These are phyloP conservation scores for Agrochola litura DNA, from an alignment of 2,888 invertebrate species.

Conservation along the genomic window DNA sequence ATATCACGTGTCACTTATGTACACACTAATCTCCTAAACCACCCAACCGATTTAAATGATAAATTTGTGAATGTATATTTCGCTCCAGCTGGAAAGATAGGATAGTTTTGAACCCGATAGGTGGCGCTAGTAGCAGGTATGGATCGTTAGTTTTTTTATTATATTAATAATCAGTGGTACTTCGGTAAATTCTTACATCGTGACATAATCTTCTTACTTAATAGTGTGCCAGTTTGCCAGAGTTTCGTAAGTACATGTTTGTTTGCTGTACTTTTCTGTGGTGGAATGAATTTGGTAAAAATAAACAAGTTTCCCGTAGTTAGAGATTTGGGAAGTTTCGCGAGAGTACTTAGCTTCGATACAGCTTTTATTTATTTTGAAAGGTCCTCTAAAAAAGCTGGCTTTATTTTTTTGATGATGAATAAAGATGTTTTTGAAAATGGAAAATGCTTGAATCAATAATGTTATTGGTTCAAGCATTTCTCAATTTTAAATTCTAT, in stretches of 20 bases:
- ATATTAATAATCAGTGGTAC: neutral
- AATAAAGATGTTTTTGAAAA: neutral
- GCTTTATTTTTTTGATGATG: neutral
- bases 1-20: too few species aligned
- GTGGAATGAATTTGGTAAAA: slow-evolving; percentile 43
- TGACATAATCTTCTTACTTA: slow-evolving; percentile 34
- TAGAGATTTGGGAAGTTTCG: slow-evolving; percentile 24
- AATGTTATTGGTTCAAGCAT: too few species aligned
- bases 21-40: too few species aligned
- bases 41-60: too few species aligned
- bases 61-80: too few species aligned
- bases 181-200: slow-evolving; percentile 1
- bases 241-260: slow-evolving; percentile 43
- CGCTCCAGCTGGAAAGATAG: too few species aligned
- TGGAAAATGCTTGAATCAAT: neutral
- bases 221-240: slow-evolving; percentile 32
- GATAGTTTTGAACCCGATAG: too few species aligned
- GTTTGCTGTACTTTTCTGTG: slow-evolving; percentile 30
- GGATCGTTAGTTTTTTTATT: too few species aligned
- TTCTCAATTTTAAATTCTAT: too few species aligned
- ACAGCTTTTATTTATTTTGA: neutral
- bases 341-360: neutral
- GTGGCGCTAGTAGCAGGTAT: too few species aligned
- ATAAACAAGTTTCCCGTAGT: slow-evolving; percentile 35
- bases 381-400: neutral